A percentile compares a stretch with the other conserved stretches of the same genome.
Evolutionary conservation across 2,888 invertebrate genomes (phyloP).

Genomic region (Tetrapedia diversipes): DNA sequence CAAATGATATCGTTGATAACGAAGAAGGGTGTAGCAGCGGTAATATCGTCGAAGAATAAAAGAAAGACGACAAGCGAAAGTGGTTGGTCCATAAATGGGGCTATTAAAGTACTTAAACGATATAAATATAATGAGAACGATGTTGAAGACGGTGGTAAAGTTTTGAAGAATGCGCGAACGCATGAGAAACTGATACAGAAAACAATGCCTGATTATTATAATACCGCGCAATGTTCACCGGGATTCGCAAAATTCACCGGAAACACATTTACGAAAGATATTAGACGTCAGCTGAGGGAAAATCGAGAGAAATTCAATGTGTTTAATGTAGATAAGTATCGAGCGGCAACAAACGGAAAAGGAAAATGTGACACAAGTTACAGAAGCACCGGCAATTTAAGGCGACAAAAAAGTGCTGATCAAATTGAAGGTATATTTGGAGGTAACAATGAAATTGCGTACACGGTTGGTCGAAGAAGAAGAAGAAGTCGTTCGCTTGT

Average conservation of each 20-base stretch:
- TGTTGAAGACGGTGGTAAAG: slow-evolving; percentile 60
- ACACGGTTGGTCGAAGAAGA: neutral
- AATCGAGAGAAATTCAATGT: slow-evolving; percentile 33
- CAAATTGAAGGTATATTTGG: neutral
- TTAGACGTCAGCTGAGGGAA: slow-evolving; percentile 69
- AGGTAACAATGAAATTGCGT: neutral
- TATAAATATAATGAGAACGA: slow-evolving; percentile 70
- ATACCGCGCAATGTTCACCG: neutral
- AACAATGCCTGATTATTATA: neutral
- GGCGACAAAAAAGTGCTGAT: slow-evolving; percentile 30
- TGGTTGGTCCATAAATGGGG: slow-evolving; percentile 78
- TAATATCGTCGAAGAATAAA: slow-evolving; percentile 8
- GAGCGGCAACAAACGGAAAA: neutral
- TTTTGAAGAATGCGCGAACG: neutral
- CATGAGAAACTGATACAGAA: slow-evolving; percentile 31
- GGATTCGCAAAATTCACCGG: slow-evolving; percentile 32
- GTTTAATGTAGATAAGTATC: neutral
- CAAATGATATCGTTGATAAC: too few relatives aligned
- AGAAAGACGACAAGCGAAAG: slow-evolving; percentile 47
- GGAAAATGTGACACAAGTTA: neutral
- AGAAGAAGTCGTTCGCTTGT: slow-evolving; percentile 16
- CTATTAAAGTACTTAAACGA: slow-evolving; percentile 74
- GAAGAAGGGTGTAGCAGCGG: too few relatives aligned
- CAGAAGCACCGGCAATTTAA: neutral
- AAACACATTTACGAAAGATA: slow-evolving; percentile 65